Evolutionary conservation across 1,140 invertebrate species (phyloP).

Genomic region (Pollicipes pollicipes): DNA sequence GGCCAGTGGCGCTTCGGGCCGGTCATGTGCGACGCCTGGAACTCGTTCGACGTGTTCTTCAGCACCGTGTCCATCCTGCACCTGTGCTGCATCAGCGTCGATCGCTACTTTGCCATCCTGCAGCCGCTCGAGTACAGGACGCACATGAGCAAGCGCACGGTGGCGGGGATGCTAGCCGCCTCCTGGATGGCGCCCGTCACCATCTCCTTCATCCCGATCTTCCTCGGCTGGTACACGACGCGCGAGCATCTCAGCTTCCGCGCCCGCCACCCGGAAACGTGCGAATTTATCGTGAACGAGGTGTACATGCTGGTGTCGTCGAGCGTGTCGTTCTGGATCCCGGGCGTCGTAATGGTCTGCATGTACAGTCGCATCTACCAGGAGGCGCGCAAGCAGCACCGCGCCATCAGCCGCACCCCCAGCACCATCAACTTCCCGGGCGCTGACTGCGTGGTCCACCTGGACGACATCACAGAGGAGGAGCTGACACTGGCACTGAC

Average conservation of each 20-base stretch:
- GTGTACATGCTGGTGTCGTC: constrained; percentile 78
- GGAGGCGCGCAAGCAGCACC: constrained; percentile 78
- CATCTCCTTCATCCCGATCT: constrained; percentile 89
- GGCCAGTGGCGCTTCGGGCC: constrained; percentile 69
- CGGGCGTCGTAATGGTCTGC: constrained; percentile 80
- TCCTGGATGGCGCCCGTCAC: constrained; percentile 81
- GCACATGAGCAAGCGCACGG: constrained; percentile 65
- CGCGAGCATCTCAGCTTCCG: constrained; percentile 68
- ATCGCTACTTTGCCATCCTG: constrained; percentile 73
- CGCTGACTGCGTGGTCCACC: neutral
- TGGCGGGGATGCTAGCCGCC: constrained; percentile 38
- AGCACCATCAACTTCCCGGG: constrained; percentile 1
- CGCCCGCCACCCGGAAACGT: constrained; percentile 22
- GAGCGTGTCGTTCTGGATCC: constrained; percentile 86
- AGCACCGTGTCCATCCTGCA: constrained; percentile 76
- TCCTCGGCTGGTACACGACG: constrained; percentile 77
- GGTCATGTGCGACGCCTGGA: constrained; percentile 83
- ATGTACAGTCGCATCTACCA: constrained; percentile 85
- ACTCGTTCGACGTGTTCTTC: constrained; percentile 41
- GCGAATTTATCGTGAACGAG: constrained; percentile 66
- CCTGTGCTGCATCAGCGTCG: constrained; percentile 72
- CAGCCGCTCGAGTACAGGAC: constrained; percentile 70
- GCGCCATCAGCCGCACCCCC: constrained; percentile 23
- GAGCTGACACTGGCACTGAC: neutral
- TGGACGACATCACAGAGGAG: constrained; percentile 5